A percentile compares a stretch with the other conserved stretches of the same genome.
phyloP scores from a whole-genome alignment of 1,140 invertebrate genomes.

The Himalopsyche phryganea region DNA sequence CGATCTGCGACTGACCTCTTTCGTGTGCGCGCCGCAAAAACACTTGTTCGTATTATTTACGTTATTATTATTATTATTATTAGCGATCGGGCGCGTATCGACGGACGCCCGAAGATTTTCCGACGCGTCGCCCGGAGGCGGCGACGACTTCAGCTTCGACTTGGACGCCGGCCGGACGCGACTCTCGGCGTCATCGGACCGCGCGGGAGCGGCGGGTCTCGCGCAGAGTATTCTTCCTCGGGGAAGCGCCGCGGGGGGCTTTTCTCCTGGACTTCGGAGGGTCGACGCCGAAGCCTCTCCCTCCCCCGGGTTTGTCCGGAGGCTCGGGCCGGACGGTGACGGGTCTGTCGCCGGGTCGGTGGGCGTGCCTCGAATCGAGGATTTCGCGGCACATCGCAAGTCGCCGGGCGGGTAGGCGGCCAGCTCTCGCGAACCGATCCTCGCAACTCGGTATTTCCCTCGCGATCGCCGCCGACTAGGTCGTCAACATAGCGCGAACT shows the following conservation, averaged over 20 bases:
- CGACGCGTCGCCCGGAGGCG: slow-evolving; percentile 7
- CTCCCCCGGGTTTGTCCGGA: slow-evolving; percentile 1
- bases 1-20: slow-evolving; percentile 19
- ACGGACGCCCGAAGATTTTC: background rate
- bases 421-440: slow-evolving; percentile 6
- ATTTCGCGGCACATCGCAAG: slow-evolving; percentile 12
- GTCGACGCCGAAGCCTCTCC: background rate
- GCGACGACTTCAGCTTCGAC: slow-evolving; percentile 8
- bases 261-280: background rate
- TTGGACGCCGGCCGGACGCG: background rate
- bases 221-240: no score
- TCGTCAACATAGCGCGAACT: no score
- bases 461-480: background rate
- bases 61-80: slow-evolving; percentile 9
- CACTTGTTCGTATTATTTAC: background rate
- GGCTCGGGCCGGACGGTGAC: background rate
- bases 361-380: slow-evolving; percentile 2
- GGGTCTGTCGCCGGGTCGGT: background rate
- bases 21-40: background rate
- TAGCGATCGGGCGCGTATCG: background rate
- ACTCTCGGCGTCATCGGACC: slow-evolving; percentile 10
- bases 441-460: background rate
- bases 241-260: background rate
- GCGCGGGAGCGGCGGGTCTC: background rate
- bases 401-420: background rate